Evolutionary conservation across 2,888 invertebrate species (phyloP).

Genomic region (Tetramorium bicarinatum): DNA sequence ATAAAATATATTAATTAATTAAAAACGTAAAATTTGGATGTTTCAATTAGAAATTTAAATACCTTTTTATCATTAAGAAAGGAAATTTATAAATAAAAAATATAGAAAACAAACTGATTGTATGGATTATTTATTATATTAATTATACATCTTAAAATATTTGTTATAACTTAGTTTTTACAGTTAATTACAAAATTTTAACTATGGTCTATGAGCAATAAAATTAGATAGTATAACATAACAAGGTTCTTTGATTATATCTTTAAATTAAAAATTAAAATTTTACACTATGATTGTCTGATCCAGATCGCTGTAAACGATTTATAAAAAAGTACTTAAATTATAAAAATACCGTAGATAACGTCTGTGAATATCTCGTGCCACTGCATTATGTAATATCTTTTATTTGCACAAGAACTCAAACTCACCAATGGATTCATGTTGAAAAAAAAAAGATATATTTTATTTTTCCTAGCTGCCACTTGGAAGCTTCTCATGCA

Average conservation of each 20-base stretch:
- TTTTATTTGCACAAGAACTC: slow-evolving; percentile 38
- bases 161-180: not conserved
- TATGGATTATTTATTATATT: not conserved
- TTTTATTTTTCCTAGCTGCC: slow-evolving; percentile 45
- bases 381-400: slow-evolving; percentile 5
- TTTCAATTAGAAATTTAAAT: not conserved
- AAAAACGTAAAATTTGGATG: not conserved
- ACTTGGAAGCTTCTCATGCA: slow-evolving; percentile 70
- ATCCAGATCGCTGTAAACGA: not conserved
- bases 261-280: not conserved
- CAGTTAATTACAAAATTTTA: not conserved
- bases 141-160: not conserved
- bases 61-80: not conserved
- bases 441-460: slow-evolving; percentile 55
- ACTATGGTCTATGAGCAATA: not conserved
- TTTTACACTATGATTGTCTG: not conserved
- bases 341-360: slow-evolving; percentile 2
- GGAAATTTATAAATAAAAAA: not conserved
- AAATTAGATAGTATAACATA: not conserved
- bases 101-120: not conserved
- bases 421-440: slow-evolving; percentile 76
- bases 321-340: not conserved
- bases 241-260: not conserved
- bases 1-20: not conserved
- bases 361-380: not conserved